Evolutionary conservation across 2,113 vertebrate species (phyloP).

Genomic region (Serinus canaria): DNA sequence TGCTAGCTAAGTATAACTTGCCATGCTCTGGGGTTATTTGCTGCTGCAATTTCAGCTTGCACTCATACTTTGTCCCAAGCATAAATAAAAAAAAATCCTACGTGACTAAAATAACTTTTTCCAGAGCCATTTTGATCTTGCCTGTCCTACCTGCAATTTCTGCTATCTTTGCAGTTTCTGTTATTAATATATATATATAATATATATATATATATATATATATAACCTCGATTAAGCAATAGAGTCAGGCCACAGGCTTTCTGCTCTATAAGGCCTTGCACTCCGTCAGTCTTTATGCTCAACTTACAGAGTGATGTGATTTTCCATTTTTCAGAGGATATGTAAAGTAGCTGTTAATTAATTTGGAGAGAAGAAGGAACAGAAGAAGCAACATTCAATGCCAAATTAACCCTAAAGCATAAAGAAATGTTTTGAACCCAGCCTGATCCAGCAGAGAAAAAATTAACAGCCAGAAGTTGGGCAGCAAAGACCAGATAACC

Average conservation of each 20-base stretch:
- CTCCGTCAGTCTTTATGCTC: not conserved
- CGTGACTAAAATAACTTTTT: conserved; percentile 49
- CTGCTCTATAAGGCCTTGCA: not conserved
- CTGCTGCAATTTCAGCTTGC: conserved; percentile 63
- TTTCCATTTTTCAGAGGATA: conserved; percentile 2
- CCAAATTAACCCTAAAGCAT: not conserved
- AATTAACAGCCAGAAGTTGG: not conserved
- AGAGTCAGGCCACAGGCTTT: not conserved
- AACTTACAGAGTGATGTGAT: not conserved
- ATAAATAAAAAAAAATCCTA: conserved; percentile 19
- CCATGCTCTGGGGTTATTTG: conserved; percentile 54
- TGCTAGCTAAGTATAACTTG: conserved; percentile 63
- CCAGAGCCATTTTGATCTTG: conserved; percentile 37
- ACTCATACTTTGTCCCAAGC: conserved; percentile 55
- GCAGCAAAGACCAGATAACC: not conserved
- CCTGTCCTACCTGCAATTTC: conserved; percentile 2
- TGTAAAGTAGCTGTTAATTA: not conserved
- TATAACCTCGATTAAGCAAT: conserved; percentile 6
- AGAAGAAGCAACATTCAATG: not conserved
- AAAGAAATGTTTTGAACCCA: not conserved
- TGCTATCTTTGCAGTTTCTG: conserved; percentile 13
- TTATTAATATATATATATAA: not conserved
- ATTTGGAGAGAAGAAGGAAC: not conserved
- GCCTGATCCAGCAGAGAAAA: not conserved
- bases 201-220: too few species aligned